These are phyloP conservation scores for Psittacula derbiana DNA, from an alignment of 2,797 vertebrate species.

Conservation along the genomic window DNA sequence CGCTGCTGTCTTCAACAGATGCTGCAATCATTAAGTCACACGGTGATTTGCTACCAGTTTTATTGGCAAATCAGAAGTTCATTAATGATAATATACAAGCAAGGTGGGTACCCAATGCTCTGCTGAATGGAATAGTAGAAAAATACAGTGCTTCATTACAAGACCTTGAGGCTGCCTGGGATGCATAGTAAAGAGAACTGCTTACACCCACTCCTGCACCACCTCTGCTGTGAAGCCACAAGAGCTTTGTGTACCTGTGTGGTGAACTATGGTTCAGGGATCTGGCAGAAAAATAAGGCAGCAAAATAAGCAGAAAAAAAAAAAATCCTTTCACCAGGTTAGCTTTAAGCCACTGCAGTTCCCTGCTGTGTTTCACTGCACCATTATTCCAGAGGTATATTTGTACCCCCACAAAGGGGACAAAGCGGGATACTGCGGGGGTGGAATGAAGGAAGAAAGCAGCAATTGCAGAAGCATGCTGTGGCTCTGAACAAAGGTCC, in stretches of 20 bases:
- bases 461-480: neutral
- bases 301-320: neutral
- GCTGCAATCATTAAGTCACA: neutral
- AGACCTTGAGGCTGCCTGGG: neutral
- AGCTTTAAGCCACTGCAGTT: neutral
- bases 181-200: neutral
- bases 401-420: neutral
- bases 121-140: neutral
- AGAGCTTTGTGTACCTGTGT: neutral
- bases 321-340: neutral
- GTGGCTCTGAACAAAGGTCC: neutral
- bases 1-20: neutral
- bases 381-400: neutral
- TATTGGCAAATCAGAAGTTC: neutral
- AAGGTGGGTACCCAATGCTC: neutral
- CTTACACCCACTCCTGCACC: neutral
- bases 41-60: neutral
- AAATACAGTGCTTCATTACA: neutral
- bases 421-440: neutral
- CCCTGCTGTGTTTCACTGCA: neutral
- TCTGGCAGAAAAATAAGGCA: neutral
- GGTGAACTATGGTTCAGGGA: neutral
- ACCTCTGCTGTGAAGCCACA: neutral
- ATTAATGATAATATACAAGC: neutral
- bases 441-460: neutral